Evolutionary conservation across 2,888 invertebrate species (phyloP), one percentile per base, ranked within the genome.

Genomic region (Polyommatus iphigenia): DNA sequence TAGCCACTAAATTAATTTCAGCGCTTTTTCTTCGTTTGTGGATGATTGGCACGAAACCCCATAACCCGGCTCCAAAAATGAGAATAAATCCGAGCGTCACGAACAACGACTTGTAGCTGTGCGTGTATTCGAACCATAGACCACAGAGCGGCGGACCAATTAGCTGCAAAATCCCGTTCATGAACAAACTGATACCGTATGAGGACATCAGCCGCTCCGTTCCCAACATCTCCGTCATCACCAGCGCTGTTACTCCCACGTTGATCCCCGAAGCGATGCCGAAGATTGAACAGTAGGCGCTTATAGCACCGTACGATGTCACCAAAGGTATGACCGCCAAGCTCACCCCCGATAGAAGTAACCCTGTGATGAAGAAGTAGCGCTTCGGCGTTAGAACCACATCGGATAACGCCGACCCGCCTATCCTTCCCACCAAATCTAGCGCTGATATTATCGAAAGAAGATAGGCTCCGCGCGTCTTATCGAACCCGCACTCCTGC

Each of bases 141-240:
- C 97, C 97, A 85, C 97, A 97, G n/a, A 98, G 91, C 0, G 98
- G 98, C 1, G 98, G 98, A 0, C 98, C 98, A 2, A 97, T 90
- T 71, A 98, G 87, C 87, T 98, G 98, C 32, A 98, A 88, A 76
- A 98, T 95, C 1, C 98, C 98, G 83, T 98, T 98, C 15, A 98
- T 95, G 83, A 98, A 98, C 50, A 98, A 90, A 81, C 97, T 97
- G 50, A 98, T 97, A 0, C 98, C 98, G 83, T 98, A 98, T 0
- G 97, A 97, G 0, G 97, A 97, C 85, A 97, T 97, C 0, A 98
- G 88, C n/a, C 97, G 94, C 82, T 98, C 97, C 0, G 97, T 96
- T 0, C 98, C 98, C 7, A 98, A 86, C 96, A 98, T 96, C 85
- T 98, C 98, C 0, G 97, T 97, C 97, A 98, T 97, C 4, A 98